These are phyloP conservation scores for Serripes groenlandicus DNA, from an alignment of 2,888 invertebrate genomes.

Conservation along the genomic window DNA sequence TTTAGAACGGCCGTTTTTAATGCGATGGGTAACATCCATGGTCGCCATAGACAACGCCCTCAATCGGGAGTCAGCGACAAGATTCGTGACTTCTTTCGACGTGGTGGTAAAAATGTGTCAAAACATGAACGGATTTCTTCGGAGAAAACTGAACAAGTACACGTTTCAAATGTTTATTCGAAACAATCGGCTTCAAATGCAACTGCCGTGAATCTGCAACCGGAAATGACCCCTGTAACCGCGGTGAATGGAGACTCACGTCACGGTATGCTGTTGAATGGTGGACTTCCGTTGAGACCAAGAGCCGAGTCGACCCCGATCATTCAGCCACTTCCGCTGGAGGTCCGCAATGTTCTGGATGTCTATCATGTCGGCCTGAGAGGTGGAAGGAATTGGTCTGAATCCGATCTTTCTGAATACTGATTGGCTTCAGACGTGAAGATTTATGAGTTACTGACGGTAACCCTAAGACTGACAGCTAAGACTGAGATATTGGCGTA, in stretches of 20 bases:
- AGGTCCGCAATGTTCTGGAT: conserved; percentile 1
- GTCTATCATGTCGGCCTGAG: conserved; percentile 3
- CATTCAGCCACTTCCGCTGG: neutral
- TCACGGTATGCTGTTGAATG: neutral
- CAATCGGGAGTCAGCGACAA: conserved; percentile 48
- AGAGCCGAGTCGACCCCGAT: conserved; percentile 1
- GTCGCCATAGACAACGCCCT: conserved; percentile 15
- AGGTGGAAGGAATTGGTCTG: conserved; percentile 2
- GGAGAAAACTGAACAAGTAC: neutral
- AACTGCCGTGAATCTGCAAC: neutral
- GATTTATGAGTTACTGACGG: too few relatives aligned
- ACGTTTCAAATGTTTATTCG: neutral
- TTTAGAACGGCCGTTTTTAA: conserved; percentile 43
- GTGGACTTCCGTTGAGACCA: neutral
- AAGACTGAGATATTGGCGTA: too few relatives aligned
- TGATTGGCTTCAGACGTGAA: too few relatives aligned
- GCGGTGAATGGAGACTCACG: neutral
- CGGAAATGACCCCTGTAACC: conserved; percentile 11
- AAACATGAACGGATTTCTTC: neutral
- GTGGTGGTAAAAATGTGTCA: neutral
- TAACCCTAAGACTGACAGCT: too few relatives aligned
- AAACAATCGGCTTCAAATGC: neutral
- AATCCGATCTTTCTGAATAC: conserved; percentile 2
- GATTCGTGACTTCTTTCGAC: conserved; percentile 30
- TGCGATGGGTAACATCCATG: conserved; percentile 25